Conservation (phyloP, 2,888 invertebrate genomes). For the Acanthacorydalis orientalis region DNA sequence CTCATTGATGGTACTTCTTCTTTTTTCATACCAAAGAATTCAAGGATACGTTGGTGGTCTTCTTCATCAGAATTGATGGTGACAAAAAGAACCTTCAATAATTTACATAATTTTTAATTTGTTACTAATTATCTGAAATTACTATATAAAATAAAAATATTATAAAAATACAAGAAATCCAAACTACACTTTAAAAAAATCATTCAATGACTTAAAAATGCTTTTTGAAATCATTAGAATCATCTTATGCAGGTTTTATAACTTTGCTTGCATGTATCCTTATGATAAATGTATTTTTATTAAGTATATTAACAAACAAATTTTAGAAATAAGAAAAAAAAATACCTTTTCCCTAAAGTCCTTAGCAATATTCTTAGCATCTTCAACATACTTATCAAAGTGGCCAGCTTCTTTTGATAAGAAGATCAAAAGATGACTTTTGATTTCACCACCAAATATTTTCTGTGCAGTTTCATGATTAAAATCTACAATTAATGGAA, state of each 20-base stretch:
- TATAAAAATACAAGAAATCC: too few species aligned
- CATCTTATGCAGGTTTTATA: too few species aligned
- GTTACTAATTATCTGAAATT: too few species aligned
- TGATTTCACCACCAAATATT: slow-evolving; percentile 96
- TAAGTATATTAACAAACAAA: too few species aligned
- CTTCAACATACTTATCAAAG: slow-evolving; percentile 61
- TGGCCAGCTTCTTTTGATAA: slow-evolving; percentile 80
- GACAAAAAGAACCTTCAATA: slow-evolving; percentile 66
- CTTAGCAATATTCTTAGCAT: slow-evolving; percentile 69
- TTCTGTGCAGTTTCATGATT: slow-evolving; percentile 95
- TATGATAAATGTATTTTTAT: too few species aligned
- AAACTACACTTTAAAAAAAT: too few species aligned
- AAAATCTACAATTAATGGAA: slow-evolving; percentile 89
- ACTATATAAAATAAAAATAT: too few species aligned
- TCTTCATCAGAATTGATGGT: slow-evolving; percentile 89
- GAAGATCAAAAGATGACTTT: slow-evolving; percentile 91
- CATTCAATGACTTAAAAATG: too few species aligned
- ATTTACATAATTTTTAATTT: neutral
- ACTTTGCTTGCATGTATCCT: too few species aligned
- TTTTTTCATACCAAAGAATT: slow-evolving; percentile 97
- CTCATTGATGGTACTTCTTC: slow-evolving; percentile 83
- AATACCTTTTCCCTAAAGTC: slow-evolving; percentile 65
- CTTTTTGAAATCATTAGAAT: too few species aligned
- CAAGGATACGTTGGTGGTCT: slow-evolving; percentile 92
- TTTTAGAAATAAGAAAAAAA: too few species aligned